These are phyloP conservation scores for Galeruca laticollis DNA, from an alignment of 2,888 invertebrate species.

Conservation along the genomic window DNA sequence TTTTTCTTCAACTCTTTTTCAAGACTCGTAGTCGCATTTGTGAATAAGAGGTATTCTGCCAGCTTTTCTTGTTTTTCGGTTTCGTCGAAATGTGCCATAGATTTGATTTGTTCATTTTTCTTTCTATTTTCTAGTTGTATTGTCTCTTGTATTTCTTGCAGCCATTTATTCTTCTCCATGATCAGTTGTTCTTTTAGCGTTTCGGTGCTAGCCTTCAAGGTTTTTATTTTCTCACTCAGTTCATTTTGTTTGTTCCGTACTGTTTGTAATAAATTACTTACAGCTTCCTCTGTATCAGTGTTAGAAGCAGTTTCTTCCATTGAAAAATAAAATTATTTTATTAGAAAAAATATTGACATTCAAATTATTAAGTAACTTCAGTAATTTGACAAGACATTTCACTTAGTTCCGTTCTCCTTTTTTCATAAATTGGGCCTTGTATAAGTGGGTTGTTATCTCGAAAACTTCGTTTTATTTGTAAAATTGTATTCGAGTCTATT, in stretches of 20 bases:
- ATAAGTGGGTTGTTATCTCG: too few species aligned
- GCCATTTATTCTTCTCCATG: constrained; percentile 45
- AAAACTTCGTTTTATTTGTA: too few species aligned
- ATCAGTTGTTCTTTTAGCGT: constrained; percentile 43
- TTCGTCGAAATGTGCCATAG: constrained; percentile 13
- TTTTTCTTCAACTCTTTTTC: constrained; percentile 38
- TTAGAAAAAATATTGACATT: not conserved
- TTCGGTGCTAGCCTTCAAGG: constrained; percentile 43
- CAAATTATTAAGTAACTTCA: not conserved
- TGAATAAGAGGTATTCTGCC: constrained; percentile 46
- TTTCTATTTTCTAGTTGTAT: constrained; percentile 40
- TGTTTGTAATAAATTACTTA: not conserved
- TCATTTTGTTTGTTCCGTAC: constrained; percentile 36
- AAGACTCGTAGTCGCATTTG: constrained; percentile 38
- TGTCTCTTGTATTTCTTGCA: constrained; percentile 47
- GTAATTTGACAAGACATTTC: too few species aligned
- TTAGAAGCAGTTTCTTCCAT: constrained; percentile 33
- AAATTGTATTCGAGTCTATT: too few species aligned
- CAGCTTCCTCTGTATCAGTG: constrained; percentile 13
- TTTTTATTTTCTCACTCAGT: constrained; percentile 43
- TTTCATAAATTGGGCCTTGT: too few species aligned
- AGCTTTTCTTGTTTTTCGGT: constrained; percentile 41
- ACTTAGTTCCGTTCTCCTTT: too few species aligned
- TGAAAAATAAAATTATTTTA: not conserved
- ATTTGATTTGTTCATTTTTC: constrained; percentile 15